Evolutionary conservation across 2,888 invertebrate species (phyloP).

Genomic region (Spialia ferax): DNA sequence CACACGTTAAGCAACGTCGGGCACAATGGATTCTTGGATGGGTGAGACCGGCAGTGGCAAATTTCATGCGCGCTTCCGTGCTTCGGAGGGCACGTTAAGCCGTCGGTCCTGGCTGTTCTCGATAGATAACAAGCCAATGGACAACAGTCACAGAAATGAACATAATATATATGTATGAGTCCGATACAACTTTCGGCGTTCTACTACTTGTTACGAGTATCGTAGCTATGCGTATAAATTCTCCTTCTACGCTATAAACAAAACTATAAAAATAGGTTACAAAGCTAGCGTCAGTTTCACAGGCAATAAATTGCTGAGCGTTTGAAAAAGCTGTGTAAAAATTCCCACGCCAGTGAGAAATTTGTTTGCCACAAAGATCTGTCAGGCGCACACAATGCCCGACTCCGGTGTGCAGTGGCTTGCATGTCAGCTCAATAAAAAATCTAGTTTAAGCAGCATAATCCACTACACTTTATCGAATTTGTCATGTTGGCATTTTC

Average conservation of each 20-base stretch:
- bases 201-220: too few species aligned
- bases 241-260: conserved; percentile 3
- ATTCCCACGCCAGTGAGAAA: conserved; percentile 19
- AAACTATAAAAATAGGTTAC: conserved; percentile 2
- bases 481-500: neutral
- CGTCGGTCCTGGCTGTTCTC: too few species aligned
- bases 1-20: too few species aligned
- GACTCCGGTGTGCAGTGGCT: conserved; percentile 22
- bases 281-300: conserved; percentile 12
- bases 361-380: conserved; percentile 24
- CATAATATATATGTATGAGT: too few species aligned
- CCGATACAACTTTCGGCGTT: neutral
- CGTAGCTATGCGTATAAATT: neutral
- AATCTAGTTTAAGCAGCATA: neutral
- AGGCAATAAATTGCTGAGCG: conserved; percentile 20
- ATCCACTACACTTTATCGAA: neutral
- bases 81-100: too few species aligned
- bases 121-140: too few species aligned
- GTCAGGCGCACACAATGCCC: conserved; percentile 29
- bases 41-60: too few species aligned
- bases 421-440: conserved; percentile 24
- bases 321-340: conserved; percentile 26
- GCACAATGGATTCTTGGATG: too few species aligned
- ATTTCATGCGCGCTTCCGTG: too few species aligned
- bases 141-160: neutral